Conservation (phyloP, 2,888 invertebrate species). For the Agapostemon virescens region DNA sequence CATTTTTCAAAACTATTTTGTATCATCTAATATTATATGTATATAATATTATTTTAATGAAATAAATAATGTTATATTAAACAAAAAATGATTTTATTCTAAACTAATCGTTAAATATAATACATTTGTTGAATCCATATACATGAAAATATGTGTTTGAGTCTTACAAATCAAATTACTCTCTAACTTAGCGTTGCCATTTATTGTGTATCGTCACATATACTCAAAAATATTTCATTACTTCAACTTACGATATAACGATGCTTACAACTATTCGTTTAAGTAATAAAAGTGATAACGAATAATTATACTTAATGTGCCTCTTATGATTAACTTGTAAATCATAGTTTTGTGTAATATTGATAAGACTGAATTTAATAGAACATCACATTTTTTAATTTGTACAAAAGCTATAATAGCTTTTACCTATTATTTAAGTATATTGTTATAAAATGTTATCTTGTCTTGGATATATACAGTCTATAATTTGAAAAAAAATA, state of each 20-base stretch:
- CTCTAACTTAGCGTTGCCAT: neutral
- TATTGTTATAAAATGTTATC: slow-evolving; percentile 19
- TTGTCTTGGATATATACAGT: slow-evolving; percentile 19
- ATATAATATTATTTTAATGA: neutral
- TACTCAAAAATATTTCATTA: slow-evolving; percentile 1
- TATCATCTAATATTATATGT: neutral
- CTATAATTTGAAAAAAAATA: slow-evolving; percentile 7
- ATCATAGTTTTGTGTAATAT: neutral
- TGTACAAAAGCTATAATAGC: slow-evolving; percentile 6
- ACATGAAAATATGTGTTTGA: neutral
- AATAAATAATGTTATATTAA: neutral
- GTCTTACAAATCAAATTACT: slow-evolving; percentile 2
- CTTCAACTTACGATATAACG: slow-evolving; percentile 18
- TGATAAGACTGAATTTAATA: neutral
- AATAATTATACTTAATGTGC: slow-evolving; percentile 7
- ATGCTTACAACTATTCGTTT: neutral
- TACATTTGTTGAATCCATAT: neutral
- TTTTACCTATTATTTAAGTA: neutral
- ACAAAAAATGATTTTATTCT: slow-evolving; percentile 7
- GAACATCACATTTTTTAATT: slow-evolving; percentile 23
- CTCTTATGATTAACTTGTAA: neutral
- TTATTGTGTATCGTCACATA: neutral
- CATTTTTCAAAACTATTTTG: neutral
- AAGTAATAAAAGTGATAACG: neutral
- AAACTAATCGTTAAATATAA: neutral